Percentiles rank a stretch among this genome's conserved stretches.
Evolutionary conservation across 2,797 vertebrate species (phyloP).

Genomic region (Phrynocephalus guinanensis): DNA sequence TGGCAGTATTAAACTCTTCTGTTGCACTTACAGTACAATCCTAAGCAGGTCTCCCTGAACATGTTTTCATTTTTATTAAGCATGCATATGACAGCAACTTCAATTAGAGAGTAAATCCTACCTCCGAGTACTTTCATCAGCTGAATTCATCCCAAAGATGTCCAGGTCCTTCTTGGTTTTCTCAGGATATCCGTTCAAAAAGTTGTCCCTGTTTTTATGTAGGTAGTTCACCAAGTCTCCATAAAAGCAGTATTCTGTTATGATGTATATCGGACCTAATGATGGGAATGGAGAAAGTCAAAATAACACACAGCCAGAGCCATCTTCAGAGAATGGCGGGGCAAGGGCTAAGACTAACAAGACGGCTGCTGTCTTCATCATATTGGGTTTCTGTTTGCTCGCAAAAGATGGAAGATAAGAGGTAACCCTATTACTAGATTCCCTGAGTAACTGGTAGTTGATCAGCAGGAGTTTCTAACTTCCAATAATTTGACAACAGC

Average conservation of each 20-base stretch:
- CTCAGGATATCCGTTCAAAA: slow-evolving; percentile 88
- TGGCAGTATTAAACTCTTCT: neutral
- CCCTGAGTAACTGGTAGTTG: neutral
- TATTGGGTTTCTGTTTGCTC: neutral
- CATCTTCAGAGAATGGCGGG: neutral
- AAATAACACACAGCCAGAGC: slow-evolving; percentile 5
- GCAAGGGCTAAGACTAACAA: neutral
- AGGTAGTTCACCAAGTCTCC: slow-evolving; percentile 98
- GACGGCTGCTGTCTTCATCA: neutral
- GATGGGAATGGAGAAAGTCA: slow-evolving; percentile 33
- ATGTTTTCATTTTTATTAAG: neutral
- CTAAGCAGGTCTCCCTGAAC: neutral
- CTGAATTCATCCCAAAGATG: slow-evolving; percentile 95
- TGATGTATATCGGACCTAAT: slow-evolving; percentile 97
- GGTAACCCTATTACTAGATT: neutral
- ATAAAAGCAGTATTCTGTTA: slow-evolving; percentile 99
- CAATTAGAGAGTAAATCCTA: slow-evolving; percentile 62
- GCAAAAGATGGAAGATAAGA: neutral
- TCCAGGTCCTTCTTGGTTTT: slow-evolving; percentile 95
- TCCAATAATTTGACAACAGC: neutral
- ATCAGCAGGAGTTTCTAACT: neutral
- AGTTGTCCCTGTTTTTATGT: slow-evolving; percentile 96
- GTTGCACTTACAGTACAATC: neutral
- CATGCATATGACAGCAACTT: neutral
- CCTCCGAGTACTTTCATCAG: slow-evolving; percentile 96